Conservation (phyloP, 2,888 invertebrate species). For the Drosophila incognita region DNA sequence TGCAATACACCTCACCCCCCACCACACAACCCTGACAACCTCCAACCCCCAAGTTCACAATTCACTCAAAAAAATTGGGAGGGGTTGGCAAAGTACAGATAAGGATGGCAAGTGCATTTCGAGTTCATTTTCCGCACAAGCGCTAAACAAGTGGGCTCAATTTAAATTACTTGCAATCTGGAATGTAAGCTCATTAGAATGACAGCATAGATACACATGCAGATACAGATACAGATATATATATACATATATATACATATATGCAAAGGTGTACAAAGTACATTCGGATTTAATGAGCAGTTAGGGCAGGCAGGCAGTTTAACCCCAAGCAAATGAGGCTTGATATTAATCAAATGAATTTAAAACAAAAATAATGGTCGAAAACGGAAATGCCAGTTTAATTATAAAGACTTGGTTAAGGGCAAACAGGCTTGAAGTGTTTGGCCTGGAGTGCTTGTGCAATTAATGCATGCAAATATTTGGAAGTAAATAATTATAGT, state of each 20-base stretch:
- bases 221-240: conserved; percentile 3
- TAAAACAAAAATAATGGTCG: conserved; percentile 33
- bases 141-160: conserved; percentile 56
- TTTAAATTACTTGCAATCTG: conserved; percentile 71
- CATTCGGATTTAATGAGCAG: conserved; percentile 29
- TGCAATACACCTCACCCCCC: conserved; percentile 6
- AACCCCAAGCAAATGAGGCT: conserved; percentile 50
- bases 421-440: background rate
- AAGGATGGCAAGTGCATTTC: conserved; percentile 52
- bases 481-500: conserved; percentile 12
- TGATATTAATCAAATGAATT: conserved; percentile 54
- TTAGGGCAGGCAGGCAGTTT: conserved; percentile 8
- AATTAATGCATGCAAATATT: conserved; percentile 3
- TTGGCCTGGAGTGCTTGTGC: background rate
- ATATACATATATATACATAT: conserved; percentile 6
- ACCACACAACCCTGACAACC: background rate
- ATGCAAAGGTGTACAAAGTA: conserved; percentile 3
- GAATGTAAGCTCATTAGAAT: conserved; percentile 67
- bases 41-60: background rate
- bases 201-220: conserved; percentile 39
- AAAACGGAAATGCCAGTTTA: conserved; percentile 16
- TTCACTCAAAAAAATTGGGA: background rate
- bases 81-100: background rate
- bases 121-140: conserved; percentile 66
- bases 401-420: conserved; percentile 12